Percentiles rank a stretch among this genome's conserved stretches.
Evolutionary conservation across 2,113 vertebrate species (phyloP).

Genomic region (Zonotrichia leucophrys): DNA sequence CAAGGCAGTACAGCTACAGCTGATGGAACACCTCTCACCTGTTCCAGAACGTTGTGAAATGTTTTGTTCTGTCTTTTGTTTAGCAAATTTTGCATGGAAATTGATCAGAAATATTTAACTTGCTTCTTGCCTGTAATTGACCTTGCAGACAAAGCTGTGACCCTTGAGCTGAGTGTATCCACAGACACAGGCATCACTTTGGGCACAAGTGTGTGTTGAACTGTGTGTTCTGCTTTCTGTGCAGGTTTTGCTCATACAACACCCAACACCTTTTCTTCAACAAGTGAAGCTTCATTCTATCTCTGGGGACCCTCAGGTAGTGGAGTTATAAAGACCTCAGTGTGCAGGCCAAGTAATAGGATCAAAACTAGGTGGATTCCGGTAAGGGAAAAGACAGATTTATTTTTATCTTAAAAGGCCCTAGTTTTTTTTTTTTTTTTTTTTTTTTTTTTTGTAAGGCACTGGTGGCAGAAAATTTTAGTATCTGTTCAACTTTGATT

Average conservation of each 20-base stretch:
- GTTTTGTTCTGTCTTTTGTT: not conserved
- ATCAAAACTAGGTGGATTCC: slow-evolving; percentile 79
- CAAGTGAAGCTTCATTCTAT: slow-evolving; percentile 79
- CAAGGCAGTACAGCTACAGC: not conserved
- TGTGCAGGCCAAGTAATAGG: slow-evolving; percentile 73
- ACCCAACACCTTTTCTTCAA: slow-evolving; percentile 72
- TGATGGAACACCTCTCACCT: not conserved
- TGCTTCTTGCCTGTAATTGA: not conserved
- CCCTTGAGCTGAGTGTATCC: not conserved
- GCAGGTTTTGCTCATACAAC: slow-evolving; percentile 69
- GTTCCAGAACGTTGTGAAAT: not conserved
- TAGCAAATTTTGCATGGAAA: not conserved
- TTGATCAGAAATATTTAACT: not conserved
- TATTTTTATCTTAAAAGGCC: not conserved
- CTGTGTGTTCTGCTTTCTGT: not conserved
- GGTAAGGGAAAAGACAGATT: slow-evolving; percentile 67
- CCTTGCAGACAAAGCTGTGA: not conserved
- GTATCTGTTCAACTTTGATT: not conserved
- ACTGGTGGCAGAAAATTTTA: not conserved
- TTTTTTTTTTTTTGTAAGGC: not conserved
- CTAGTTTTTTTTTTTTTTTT: too few species aligned
- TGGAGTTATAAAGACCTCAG: slow-evolving; percentile 66
- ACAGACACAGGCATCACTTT: not conserved
- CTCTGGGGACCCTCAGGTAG: slow-evolving; percentile 76
- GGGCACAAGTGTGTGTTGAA: not conserved